Conservation (phyloP, 2,797 vertebrate genomes). For the Rachycentron canadum region DNA sequence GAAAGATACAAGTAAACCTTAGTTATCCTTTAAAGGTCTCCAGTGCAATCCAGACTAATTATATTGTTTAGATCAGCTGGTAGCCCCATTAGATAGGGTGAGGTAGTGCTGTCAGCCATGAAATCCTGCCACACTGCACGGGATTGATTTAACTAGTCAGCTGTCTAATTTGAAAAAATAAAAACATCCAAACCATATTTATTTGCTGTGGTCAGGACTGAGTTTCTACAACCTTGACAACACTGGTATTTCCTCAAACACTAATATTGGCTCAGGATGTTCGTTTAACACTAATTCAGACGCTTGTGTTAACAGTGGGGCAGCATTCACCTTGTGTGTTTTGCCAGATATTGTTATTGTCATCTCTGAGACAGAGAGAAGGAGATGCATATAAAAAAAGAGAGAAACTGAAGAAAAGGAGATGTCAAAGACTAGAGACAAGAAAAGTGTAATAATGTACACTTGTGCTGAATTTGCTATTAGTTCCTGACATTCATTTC, state of each 20-base stretch:
- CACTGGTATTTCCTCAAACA: background rate
- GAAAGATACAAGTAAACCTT: conserved; percentile 9
- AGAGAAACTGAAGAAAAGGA: conserved; percentile 10
- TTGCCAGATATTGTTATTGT: conserved; percentile 9
- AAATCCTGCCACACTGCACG: conserved; percentile 1
- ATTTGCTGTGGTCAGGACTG: background rate
- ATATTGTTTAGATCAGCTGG: conserved; percentile 20
- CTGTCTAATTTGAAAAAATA: background rate
- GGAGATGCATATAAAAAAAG: background rate
- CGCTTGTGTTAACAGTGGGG: background rate
- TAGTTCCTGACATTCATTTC: conserved; percentile 40
- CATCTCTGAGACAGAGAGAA: conserved; percentile 14
- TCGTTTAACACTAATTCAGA: conserved; percentile 3
- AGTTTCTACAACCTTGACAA: background rate
- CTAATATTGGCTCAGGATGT: background rate
- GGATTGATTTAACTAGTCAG: background rate
- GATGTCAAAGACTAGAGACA: conserved; percentile 25
- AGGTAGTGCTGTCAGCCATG: background rate
- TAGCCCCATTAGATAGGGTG: conserved; percentile 2
- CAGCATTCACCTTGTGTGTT: conserved; percentile 14
- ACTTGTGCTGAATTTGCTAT: conserved; percentile 27
- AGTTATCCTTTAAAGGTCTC: conserved; percentile 12
- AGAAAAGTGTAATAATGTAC: background rate
- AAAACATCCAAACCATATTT: background rate
- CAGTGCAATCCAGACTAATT: conserved; percentile 30